Base-by-base conservation (phyloP, 2,113 vertebrate genomes). In the Cephalopterus ornatus region DNA sequence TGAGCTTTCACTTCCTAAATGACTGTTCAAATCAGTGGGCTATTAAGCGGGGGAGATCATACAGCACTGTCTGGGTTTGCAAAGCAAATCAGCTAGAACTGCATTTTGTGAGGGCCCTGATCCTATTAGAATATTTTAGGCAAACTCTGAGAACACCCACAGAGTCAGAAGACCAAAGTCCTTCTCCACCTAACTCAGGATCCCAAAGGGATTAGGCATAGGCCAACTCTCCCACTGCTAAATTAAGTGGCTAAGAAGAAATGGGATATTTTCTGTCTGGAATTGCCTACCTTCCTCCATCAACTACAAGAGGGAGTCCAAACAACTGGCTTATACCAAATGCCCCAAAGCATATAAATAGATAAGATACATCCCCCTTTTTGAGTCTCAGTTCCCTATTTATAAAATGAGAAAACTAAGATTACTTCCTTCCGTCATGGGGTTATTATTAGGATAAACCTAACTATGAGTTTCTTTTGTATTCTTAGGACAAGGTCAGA, bases 1-100 rank as follows among this genome's bases (percentile, higher is more conserved):
- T 65, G 73, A 95, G 93, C 63, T 93, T 86, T 97, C 95, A 86
- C 65, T 95, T 87, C 93, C 89, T 63, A 95, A 95, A 95, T 95
- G 94, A 95, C 92, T 93, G 63, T 77, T 95, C 83, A 81, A 81
- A 93, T 65, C 83, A 93, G 86, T 74, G 55, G 76, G 88, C 68
- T 93, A 84, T 95, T 84, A 86, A 84, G 83, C 47, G 78, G 37
- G 15, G 47, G 56, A 93, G 72, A 84, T 95, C 71, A 93, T 59
- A 86, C 53, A 59, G 56, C 65, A 87, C 65, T 89, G 72, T 19
- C 52, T 93, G 76, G 39, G 65, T 88, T 95, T 97, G 93, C 92
- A 95, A 91, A 95, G 95, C 68, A 95, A 89, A 97, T 70, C 59
- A 95, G 91, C 47, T 84, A 72, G 88, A 95, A 13, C 32, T 61